phyloP scores from a whole-genome alignment of 2,888 invertebrate genomes.

The Globia sparganii region DNA sequence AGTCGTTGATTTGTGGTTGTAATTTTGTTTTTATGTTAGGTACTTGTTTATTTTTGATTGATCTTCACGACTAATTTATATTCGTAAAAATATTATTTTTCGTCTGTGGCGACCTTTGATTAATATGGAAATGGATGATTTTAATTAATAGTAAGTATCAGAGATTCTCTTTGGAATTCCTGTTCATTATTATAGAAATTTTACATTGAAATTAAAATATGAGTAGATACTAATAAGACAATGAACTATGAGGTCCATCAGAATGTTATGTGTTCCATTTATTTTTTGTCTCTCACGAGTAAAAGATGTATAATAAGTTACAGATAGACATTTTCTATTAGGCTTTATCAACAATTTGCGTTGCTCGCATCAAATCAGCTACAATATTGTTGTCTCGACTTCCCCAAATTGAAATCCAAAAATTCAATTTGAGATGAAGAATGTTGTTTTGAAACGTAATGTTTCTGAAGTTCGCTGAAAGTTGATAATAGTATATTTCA shows the following conservation, averaged over 20 bases:
- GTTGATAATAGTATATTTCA: too few relatives aligned
- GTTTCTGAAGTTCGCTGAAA: constrained; percentile 7
- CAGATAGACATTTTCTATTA: constrained; percentile 19
- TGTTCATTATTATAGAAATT: background rate
- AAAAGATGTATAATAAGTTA: background rate
- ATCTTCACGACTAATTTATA: too few relatives aligned
- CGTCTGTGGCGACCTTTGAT: too few relatives aligned
- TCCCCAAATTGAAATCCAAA: constrained; percentile 54
- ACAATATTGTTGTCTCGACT: constrained; percentile 53
- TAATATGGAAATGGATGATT: background rate
- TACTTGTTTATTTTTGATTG: background rate
- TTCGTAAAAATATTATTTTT: too few relatives aligned
- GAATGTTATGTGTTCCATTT: background rate
- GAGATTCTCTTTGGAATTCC: background rate
- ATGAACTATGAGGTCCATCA: too few relatives aligned
- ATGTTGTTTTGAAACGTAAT: constrained; percentile 37
- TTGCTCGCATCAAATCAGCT: constrained; percentile 51
- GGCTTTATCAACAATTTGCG: constrained; percentile 44
- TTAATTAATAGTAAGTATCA: background rate
- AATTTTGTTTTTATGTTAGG: background rate
- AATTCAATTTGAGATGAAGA: constrained; percentile 55
- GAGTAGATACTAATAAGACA: too few relatives aligned
- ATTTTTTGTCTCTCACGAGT: background rate
- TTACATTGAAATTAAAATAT: background rate
- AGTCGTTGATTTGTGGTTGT: background rate